phyloP scores from a whole-genome alignment of 2,113 vertebrate genomes.

The Chloebia gouldiae region DNA sequence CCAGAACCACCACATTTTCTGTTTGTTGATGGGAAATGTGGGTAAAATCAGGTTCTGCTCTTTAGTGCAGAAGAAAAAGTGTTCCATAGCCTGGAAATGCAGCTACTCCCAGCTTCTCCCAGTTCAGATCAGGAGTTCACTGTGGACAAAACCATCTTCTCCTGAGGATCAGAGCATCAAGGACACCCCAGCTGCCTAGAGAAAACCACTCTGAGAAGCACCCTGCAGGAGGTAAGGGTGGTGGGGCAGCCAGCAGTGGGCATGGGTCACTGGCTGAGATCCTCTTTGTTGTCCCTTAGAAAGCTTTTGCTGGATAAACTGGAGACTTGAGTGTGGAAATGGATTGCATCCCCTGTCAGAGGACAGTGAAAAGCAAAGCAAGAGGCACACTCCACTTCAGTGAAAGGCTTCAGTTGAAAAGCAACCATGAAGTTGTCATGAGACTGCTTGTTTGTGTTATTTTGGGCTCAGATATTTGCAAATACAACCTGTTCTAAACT shows the following conservation, averaged over 20 bases:
- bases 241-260: neutral
- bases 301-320: neutral
- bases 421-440: neutral
- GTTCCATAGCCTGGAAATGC: neutral
- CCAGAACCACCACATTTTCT: neutral
- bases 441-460: slow-evolving; percentile 32
- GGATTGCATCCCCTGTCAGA: neutral
- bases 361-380: neutral
- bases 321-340: neutral
- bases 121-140: neutral
- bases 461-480: slow-evolving; percentile 59
- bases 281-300: neutral
- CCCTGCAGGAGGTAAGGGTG: neutral
- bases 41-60: neutral
- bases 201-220: neutral
- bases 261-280: neutral
- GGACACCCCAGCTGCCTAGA: fast-evolving
- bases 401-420: neutral
- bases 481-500: slow-evolving; percentile 46
- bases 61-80: neutral
- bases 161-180: neutral
- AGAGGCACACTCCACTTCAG: neutral
- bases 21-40: neutral
- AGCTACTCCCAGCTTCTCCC: neutral
- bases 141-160: neutral